Base-by-base conservation (phyloP, 2,888 invertebrate genomes). In the Lobophora halterata region DNA sequence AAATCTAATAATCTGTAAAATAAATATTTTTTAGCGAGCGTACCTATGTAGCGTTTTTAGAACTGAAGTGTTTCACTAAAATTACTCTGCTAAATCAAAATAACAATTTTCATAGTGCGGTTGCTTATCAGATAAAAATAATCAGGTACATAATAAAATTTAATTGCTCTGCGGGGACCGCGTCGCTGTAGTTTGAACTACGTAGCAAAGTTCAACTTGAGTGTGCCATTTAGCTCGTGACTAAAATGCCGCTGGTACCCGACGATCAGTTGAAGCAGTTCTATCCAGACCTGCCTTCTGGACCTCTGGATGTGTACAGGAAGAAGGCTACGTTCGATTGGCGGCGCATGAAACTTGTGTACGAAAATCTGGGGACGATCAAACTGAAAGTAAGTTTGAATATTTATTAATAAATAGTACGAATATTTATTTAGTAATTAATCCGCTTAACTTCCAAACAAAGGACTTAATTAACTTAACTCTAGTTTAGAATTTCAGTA, bases 261-360 rank as follows among this genome's bases (percentile, higher is more conserved):
- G 73, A 80, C 41, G 70, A 71, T 13, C 65, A 74, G 41, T 50
- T 89, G 33, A 74, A 75, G 44, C 55, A 71, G 3, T 79, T 87
- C 32, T 83, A 91, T 45, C 88, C 89, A 3, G 90, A 90, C 55
- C 89, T 92, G 44, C 90, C 91, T 7, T 72, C 75, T 12, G 93
- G 93, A 3, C 91, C 91, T 7, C 70, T 93, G 41, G 90, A 92
- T 55, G 64, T 56, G 3, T 93, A 92, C 59, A 85, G 93, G 30
- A 88, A 89, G 49, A 88, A 85, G 49, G 90, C 92, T 0, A 81
- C 90, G 0, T 93, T 93, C 58, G 91, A 93, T 55, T 92, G 93
- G 90, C 91, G 92, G 26, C 90, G 90, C 13, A 79, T 87, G 75
- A 87, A 85, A 59, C 64, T 86, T 5, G 60, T 60, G 19, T 83